Evolutionary conservation across 2,888 invertebrate species (phyloP).

Genomic region (Auanema freiburgensis): DNA sequence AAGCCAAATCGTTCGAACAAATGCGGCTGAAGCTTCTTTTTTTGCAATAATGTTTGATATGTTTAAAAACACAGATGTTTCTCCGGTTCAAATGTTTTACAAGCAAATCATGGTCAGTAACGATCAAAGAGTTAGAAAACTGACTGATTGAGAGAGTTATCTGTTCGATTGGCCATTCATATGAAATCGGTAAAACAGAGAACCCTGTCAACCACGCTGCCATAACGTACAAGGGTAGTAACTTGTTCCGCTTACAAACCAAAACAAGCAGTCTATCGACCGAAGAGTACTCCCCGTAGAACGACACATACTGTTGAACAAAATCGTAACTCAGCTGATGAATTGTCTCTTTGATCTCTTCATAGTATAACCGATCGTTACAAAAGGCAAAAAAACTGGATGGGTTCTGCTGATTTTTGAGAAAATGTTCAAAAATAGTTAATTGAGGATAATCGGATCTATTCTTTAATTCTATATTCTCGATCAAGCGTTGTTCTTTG

Average conservation of each 20-base stretch:
- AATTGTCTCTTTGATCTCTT: background rate
- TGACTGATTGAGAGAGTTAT: conserved; percentile 8
- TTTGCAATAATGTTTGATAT: background rate
- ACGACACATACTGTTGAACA: conserved; percentile 6
- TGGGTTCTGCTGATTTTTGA: background rate
- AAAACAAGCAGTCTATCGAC: conserved; percentile 22
- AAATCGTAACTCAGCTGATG: background rate
- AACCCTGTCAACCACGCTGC: conserved; percentile 25
- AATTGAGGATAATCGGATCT: conserved; percentile 11
- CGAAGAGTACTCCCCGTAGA: conserved; percentile 16
- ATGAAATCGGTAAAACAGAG: conserved; percentile 26
- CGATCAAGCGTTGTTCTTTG: background rate
- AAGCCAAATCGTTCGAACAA: conserved; percentile 26
- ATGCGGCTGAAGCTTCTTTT: background rate
- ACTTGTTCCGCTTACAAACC: conserved; percentile 15
- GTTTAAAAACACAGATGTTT: background rate
- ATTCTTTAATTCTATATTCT: background rate
- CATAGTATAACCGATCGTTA: background rate
- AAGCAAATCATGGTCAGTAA: conserved; percentile 7
- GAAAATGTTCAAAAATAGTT: background rate
- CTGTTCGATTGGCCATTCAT: conserved; percentile 30
- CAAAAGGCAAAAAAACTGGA: conserved; percentile 1
- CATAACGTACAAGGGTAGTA: conserved; percentile 19
- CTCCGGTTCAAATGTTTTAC: background rate
- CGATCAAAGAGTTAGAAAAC: conserved; percentile 15